Base-by-base conservation (phyloP, 2,797 vertebrate genomes). In the Enoplosus armatus region DNA sequence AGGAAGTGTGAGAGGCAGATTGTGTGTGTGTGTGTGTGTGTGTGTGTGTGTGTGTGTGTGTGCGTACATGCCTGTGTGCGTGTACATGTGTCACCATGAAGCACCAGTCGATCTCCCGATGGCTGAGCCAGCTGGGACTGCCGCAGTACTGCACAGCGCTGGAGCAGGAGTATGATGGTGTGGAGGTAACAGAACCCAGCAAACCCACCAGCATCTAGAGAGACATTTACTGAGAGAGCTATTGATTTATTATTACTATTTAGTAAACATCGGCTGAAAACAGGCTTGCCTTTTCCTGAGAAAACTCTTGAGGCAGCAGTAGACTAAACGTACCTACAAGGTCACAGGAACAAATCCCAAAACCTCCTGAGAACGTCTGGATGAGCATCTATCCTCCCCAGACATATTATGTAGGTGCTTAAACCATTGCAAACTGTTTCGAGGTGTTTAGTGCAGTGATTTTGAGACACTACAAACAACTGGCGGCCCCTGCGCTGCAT, bases 61-160 rank as follows among this genome's bases (percentile, higher is more conserved):
- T 33, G 47, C 6, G 48, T 54, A 7, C 45, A 26, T 79, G 55
- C 27, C 29, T 56, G 64, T 72, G 47, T 22, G n/a, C n/a, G 51
- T 45, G 70, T 75, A 0, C 27, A 54, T 69, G 63, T 29, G 47
- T 75, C 62, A 77, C 73, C 66, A 96, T 95, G 95, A 96, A 96
- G 85, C 95, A 95, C 81, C 91, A 96, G 75, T 85, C 95, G 1
- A 95, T 97, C 83, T 95, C 93, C 39, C 93, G 94, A 75, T 96
- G 96, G 94, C 83, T 97, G 71, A 93, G 88, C 69, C 94, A 96
- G 84, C 93, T 97, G 87, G 94, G 94, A 20, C 91, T 97, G 72
- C 94, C 93, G 9, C 94, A 96, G 63, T 97, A 96, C 83, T 94
- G 94, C 86, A 68, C 29, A 0, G 90, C 94, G 9, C 89, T 96